Evolutionary conservation across 2,888 invertebrate genomes (phyloP), one percentile per base, ranked within the genome.

Genomic region (Uropetala carovei): DNA sequence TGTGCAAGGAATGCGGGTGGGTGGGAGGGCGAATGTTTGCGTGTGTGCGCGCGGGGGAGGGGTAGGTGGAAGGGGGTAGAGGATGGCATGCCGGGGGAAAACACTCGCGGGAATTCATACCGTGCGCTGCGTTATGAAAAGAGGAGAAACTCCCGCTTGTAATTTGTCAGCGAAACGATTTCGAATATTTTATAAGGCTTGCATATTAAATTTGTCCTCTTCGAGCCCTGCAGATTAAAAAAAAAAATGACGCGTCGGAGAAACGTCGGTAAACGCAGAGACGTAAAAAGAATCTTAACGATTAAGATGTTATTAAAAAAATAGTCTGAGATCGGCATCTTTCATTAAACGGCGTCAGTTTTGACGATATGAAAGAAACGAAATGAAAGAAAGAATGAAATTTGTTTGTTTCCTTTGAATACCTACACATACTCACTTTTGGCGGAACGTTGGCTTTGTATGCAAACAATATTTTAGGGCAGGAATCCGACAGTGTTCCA

Each of bases 81-180:
- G 27, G 22, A 10, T 27, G 75, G 75, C 75, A 75, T 75, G 22
- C 75, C 75, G 75, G 11, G 22, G 10, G 10, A 75, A 75, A 75
- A 75, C 75, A 75, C 75, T 75, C 75, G 22, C 75, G 75, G 75
- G 75, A 75, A 75, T 75, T 75, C 75, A 75, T 75, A 75, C 75
- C 11, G 22, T 18, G n/a, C 18, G 75, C 75, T 27, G 27, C 75
- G 22, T 75, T 75, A 75, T 75, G 75, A 75, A 75, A 75, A 18
- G 22, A 27, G 22, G 27, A 13, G 75, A 75, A 22, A 13, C 27
- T 14, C 75, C 75, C 18, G 75, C 27, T 75, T 27, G 75, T 75
- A 75, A 75, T 75, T 75, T 75, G 75, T 75, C 75, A 75, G 75
- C 22, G 75, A 75, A 27, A 27, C 75, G 75, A 75, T 75, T 75